Evolutionary conservation across 1,140 invertebrate genomes (phyloP), one percentile per base, ranked within the genome.

Genomic region (Drosophila sproati): DNA sequence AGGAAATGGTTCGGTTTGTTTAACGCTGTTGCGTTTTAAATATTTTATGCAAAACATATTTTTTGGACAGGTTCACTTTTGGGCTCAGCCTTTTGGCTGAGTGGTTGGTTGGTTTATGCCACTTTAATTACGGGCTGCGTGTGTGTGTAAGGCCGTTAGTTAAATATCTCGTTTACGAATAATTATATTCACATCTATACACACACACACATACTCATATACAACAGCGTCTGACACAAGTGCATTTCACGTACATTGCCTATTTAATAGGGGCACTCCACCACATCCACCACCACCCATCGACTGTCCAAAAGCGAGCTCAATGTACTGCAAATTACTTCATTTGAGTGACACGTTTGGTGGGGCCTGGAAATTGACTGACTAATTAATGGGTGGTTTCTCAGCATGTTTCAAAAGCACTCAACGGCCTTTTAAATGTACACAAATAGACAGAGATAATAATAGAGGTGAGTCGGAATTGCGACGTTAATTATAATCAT

Each of bases 111-210:
- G n/a, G 29, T 61, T 81, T 81, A 71, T 68, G 70, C 82, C 78
- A 70, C 72, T 74, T 86, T 75, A 81, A 86, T 85, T 77, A 80
- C 50, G 43, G 67, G 29, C 68, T 66, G 60, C 55, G 67, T 75
- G 63, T 70, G 72, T 61, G 60, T 76, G 67, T 34, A 76, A 69
- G 63, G 82, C 67, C 82, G 75, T 88, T 82, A 79, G 76, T 88
- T 82, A 79, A 88, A 88, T 82, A 88, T 79, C 80, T 78, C 82
- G 85, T 86, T 87, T 87, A 82, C 79, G 80, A 82, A 78, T 88
- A 87, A 87, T 88, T 87, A 88, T 75, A 50, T 57, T 60, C 52
- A 64, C 51, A 64, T 87, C 82, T 75, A 50, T 57, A 63, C 52
- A 64, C 51, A 64, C 56, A 43, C 39, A 45, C 41, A 57, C 20